Percentiles rank a stretch among this genome's conserved stretches.
Conservation (phyloP, 2,888 invertebrate genomes). For the Erpobdella octoculata region DNA sequence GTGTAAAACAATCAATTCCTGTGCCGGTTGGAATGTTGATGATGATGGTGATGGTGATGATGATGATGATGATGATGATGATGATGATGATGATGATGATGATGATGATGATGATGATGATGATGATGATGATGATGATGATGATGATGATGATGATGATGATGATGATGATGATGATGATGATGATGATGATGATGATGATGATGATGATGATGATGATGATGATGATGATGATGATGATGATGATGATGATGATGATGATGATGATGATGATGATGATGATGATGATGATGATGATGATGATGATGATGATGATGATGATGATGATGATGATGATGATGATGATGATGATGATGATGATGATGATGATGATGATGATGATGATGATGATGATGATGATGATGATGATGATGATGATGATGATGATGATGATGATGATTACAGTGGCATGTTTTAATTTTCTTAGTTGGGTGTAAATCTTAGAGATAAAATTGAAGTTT, state of each 20-base stretch:
- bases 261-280: too few relatives aligned
- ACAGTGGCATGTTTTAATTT: not conserved
- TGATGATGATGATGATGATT: slow-evolving; percentile 10
- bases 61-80: slow-evolving; percentile 26
- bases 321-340: slow-evolving; percentile 27
- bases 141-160: slow-evolving; percentile 27
- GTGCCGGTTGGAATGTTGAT: too few relatives aligned
- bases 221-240: slow-evolving; percentile 27
- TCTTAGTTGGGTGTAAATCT: too few relatives aligned
- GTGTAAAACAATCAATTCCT: too few relatives aligned
- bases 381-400: slow-evolving; percentile 13
- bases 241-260: slow-evolving; percentile 12
- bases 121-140: slow-evolving; percentile 27
- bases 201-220: slow-evolving; percentile 15
- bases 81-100: slow-evolving; percentile 12
- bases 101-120: slow-evolving; percentile 29
- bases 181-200: slow-evolving; percentile 19
- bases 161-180: slow-evolving; percentile 25
- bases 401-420: slow-evolving; percentile 25
- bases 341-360: slow-evolving; percentile 27
- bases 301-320: slow-evolving; percentile 26
- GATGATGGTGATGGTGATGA: slow-evolving; percentile 21
- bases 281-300: slow-evolving; percentile 28
- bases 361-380: slow-evolving; percentile 21
- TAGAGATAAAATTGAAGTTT: too few relatives aligned